phyloP scores from a whole-genome alignment of 2,113 vertebrate genomes.

The Catharus fuscescens region DNA sequence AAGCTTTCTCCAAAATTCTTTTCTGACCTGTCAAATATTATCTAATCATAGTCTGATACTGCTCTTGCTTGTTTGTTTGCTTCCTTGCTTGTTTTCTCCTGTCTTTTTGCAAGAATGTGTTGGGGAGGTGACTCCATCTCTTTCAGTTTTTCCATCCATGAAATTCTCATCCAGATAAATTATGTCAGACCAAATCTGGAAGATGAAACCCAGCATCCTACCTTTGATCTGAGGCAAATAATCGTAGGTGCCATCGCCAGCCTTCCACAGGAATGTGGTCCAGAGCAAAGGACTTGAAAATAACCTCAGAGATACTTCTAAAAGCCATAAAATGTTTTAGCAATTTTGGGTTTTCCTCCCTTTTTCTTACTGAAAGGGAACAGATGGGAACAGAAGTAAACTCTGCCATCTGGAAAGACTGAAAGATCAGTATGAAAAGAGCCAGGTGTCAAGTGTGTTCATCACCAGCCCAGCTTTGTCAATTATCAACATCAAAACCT shows the following conservation, averaged over 20 bases:
- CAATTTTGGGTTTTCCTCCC: background rate
- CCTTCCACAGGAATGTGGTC: background rate
- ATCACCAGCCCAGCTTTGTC: background rate
- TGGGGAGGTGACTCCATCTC: background rate
- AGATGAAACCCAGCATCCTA: background rate
- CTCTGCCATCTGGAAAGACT: constrained; percentile 40
- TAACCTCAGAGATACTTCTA: background rate
- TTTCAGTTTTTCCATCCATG: background rate
- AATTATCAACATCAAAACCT: constrained; percentile 1
- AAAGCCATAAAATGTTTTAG: constrained; percentile 19
- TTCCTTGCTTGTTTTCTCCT: background rate
- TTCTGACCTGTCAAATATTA: background rate
- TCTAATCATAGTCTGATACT: background rate
- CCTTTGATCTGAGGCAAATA: background rate
- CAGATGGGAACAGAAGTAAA: constrained; percentile 43
- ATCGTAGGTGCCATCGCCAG: background rate
- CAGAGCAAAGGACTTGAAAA: background rate
- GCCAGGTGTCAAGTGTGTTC: constrained; percentile 39
- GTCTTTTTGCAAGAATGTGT: background rate
- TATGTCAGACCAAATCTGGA: background rate
- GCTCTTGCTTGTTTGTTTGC: background rate
- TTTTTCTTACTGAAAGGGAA: constrained; percentile 15
- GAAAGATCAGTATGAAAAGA: constrained; percentile 19
- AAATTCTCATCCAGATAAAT: background rate
- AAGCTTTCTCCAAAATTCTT: background rate